phyloP scores from a whole-genome alignment of 1,140 invertebrate species.

The Bathynomus jamesi region DNA sequence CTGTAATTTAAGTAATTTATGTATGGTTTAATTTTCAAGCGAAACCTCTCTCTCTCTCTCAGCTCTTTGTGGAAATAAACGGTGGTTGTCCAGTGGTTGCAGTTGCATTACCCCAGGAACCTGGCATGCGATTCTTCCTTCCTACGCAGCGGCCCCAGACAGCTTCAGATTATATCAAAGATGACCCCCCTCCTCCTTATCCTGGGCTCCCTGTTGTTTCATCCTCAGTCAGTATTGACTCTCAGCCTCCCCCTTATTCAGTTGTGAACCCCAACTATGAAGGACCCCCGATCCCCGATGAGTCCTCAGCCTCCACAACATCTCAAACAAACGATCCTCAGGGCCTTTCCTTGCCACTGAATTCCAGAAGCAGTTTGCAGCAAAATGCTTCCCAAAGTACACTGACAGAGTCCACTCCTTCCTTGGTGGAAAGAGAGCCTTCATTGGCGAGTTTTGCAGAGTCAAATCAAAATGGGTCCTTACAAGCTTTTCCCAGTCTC shows the following conservation, averaged over 20 bases:
- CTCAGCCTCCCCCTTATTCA: not conserved
- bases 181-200: not conserved
- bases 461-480: too few species aligned
- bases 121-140: not conserved
- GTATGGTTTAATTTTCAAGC: too few species aligned
- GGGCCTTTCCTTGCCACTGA: too few species aligned
- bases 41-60: not conserved
- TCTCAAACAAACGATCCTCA: not conserved
- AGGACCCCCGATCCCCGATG: not conserved
- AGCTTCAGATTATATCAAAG: not conserved
- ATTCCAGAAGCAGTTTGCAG: too few species aligned
- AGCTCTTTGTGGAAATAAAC: not conserved
- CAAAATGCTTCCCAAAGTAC: too few species aligned
- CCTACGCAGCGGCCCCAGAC: not conserved
- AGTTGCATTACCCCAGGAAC: not conserved
- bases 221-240: not conserved
- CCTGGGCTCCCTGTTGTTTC: not conserved
- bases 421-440: too few species aligned
- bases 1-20: too few species aligned
- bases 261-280: not conserved
- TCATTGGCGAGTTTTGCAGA: too few species aligned
- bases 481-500: too few species aligned
- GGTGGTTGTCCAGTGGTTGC: not conserved
- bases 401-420: too few species aligned
- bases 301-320: not conserved